Conservation (phyloP, 2,113 vertebrate species). For the Prunella himalayana region DNA sequence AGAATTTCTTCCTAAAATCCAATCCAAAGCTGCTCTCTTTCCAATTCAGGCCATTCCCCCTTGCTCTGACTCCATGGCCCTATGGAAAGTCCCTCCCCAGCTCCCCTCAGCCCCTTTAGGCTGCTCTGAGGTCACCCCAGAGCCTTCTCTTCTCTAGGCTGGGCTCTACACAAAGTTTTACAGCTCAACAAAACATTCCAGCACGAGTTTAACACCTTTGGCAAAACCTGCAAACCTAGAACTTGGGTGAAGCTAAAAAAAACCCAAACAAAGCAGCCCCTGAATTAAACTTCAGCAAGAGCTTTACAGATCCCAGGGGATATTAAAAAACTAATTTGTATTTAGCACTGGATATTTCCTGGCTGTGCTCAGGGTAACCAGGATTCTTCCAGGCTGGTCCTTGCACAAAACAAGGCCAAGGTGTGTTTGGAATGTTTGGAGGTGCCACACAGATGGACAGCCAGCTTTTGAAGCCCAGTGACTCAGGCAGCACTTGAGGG, state of each 20-base stretch:
- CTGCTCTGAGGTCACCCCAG: not conserved
- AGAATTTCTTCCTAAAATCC: not conserved
- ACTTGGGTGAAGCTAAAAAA: not conserved
- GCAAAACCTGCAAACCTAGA: not conserved
- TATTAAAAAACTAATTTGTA: not conserved
- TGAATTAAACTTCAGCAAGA: not conserved
- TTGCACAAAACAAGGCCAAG: not conserved
- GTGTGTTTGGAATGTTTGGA: not conserved
- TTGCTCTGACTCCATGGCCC: not conserved
- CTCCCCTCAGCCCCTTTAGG: not conserved
- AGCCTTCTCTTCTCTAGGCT: not conserved
- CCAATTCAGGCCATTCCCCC: not conserved
- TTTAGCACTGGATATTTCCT: not conserved
- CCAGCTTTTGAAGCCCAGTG: not conserved
- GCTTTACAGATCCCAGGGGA: not conserved
- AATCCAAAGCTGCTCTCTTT: not conserved
- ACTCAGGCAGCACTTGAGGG: not conserved
- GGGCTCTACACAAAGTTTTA: not conserved
- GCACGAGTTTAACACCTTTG: not conserved
- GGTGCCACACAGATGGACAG: rapidly evolving
- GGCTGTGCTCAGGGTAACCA: rapidly evolving
- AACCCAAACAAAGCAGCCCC: not conserved
- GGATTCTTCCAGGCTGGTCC: not conserved
- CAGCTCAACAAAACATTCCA: not conserved
- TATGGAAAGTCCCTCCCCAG: not conserved